Conservation (phyloP, 2,797 vertebrate species). For the Myripristis jacobus region DNA sequence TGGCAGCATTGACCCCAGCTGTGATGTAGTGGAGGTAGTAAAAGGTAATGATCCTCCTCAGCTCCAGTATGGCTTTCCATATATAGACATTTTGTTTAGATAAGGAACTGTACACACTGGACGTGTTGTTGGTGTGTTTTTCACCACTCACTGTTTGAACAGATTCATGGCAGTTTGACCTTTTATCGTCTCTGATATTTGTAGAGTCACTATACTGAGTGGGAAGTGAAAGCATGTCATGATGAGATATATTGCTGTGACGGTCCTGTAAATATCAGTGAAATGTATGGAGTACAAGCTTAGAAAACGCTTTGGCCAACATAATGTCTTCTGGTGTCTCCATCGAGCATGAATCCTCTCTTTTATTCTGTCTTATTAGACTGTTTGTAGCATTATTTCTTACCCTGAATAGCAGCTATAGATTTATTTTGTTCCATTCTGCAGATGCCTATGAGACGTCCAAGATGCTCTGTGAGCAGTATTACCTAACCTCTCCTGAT, state of each 20-base stretch:
- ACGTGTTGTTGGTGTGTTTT: slow-evolving; percentile 24
- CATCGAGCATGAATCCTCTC: too few relatives aligned
- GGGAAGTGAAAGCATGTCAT: neutral
- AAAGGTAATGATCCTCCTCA: slow-evolving; percentile 84
- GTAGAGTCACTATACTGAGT: slow-evolving; percentile 4
- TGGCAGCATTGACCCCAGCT: slow-evolving; percentile 97
- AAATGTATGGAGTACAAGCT: neutral
- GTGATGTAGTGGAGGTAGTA: slow-evolving; percentile 92
- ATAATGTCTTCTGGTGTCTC: neutral
- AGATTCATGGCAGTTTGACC: slow-evolving; percentile 14
- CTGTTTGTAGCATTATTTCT: neutral
- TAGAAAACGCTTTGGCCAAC: neutral
- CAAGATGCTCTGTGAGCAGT: slow-evolving; percentile 97
- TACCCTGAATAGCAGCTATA: neutral
- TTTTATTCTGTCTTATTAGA: neutral
- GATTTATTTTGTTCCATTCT: slow-evolving; percentile 36
- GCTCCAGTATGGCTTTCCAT: neutral
- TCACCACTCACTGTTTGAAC: neutral
- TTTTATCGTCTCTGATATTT: slow-evolving; percentile 25
- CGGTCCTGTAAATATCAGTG: neutral
- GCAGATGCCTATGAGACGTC: slow-evolving; percentile 94
- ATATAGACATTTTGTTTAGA: neutral
- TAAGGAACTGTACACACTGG: neutral
- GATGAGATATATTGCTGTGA: neutral
- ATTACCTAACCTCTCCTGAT: slow-evolving; percentile 95